Conservation (phyloP, 2,888 invertebrate species). For the Thyatira batis region DNA sequence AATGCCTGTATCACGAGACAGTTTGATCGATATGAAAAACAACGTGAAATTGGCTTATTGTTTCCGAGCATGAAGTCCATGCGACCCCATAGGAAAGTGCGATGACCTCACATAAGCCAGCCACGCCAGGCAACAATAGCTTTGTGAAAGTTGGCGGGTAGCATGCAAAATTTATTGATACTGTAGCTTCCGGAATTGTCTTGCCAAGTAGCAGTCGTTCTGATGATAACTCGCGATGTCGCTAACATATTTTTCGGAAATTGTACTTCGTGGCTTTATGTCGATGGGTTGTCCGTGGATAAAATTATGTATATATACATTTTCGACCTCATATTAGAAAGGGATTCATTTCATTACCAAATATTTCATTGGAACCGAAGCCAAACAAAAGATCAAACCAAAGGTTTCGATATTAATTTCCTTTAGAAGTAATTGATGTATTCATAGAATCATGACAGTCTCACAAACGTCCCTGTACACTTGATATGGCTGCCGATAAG, state of each 20-base stretch:
- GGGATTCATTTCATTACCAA: too few species aligned
- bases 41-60: slow-evolving; percentile 12
- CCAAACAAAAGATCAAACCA: not conserved
- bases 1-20: slow-evolving; percentile 41
- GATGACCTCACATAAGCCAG: not conserved
- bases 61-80: not conserved
- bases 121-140: too few species aligned
- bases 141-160: not conserved
- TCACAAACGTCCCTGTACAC: not conserved
- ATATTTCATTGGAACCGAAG: too few species aligned
- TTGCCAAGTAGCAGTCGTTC: too few species aligned
- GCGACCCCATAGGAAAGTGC: not conserved
- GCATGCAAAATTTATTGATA: not conserved
- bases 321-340: too few species aligned
- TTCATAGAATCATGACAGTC: not conserved
- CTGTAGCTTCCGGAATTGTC: too few species aligned
- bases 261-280: too few species aligned
- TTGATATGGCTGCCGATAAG: not conserved
- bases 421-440: not conserved
- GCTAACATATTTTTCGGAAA: too few species aligned
- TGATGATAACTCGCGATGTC: too few species aligned
- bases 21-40: slow-evolving; percentile 14
- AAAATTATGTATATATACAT: too few species aligned
- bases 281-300: too few species aligned
- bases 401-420: not conserved